Conservation (phyloP, 1,140 invertebrate genomes). For the Phymastichus coffea region DNA sequence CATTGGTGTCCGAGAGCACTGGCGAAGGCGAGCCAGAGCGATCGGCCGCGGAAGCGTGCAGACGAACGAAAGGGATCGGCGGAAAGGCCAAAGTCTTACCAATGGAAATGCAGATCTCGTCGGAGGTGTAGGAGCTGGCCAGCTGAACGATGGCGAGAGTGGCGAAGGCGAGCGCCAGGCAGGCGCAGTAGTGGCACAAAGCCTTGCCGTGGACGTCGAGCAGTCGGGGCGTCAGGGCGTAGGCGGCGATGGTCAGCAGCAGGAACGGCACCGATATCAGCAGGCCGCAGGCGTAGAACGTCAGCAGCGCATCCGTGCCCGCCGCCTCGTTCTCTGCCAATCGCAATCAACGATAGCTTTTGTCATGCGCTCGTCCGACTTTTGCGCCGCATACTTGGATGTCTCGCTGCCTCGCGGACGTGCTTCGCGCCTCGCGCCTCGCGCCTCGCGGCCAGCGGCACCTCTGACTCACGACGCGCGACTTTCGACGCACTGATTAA, state of each 20-base stretch:
- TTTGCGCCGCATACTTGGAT: too few relatives aligned
- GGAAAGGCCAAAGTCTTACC: slow-evolving; percentile 38
- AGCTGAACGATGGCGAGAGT: slow-evolving; percentile 54
- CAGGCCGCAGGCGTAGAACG: slow-evolving; percentile 49
- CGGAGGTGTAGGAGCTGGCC: slow-evolving; percentile 35
- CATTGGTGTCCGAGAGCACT: too few relatives aligned
- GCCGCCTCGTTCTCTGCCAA: slow-evolving; percentile 31
- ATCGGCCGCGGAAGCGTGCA: too few relatives aligned
- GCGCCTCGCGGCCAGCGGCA: too few relatives aligned
- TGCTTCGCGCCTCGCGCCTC: too few relatives aligned
- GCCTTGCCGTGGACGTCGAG: slow-evolving; percentile 55
- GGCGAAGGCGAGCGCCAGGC: slow-evolving; percentile 53
- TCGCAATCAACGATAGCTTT: too few relatives aligned
- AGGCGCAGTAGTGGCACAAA: slow-evolving; percentile 54
- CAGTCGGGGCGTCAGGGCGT: slow-evolving; percentile 51
- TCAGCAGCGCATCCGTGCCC: slow-evolving; percentile 37
- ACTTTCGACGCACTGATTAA: too few relatives aligned
- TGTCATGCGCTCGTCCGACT: too few relatives aligned
- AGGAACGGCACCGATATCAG: slow-evolving; percentile 58
- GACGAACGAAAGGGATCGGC: too few relatives aligned
- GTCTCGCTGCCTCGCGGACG: too few relatives aligned
- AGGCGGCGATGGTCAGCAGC: slow-evolving; percentile 53
- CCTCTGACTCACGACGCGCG: too few relatives aligned
- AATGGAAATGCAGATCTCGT: slow-evolving; percentile 47
- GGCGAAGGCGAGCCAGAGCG: too few relatives aligned